These are phyloP conservation scores for Cryptus viduatorius DNA, from an alignment of 2,888 invertebrate genomes.

Conservation along the genomic window DNA sequence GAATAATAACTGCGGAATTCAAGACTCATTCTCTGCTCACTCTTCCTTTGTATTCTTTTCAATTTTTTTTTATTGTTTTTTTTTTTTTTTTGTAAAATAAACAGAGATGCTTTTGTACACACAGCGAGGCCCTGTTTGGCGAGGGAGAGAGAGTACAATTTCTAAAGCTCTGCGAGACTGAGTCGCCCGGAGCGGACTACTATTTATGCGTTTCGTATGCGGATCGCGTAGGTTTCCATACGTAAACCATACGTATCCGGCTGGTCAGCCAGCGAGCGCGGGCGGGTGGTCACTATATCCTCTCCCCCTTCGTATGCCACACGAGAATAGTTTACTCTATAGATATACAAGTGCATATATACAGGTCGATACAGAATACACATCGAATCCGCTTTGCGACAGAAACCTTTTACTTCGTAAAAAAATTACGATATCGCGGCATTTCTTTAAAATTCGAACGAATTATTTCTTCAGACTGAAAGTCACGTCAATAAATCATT, in stretches of 20 bases:
- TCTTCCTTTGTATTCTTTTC: not conserved
- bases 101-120: slow-evolving; percentile 53
- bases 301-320: slow-evolving; percentile 13
- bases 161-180: slow-evolving; percentile 51
- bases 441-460: no score
- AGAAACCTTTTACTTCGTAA: no score
- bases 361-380: not conserved
- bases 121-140: slow-evolving; percentile 33
- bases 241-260: slow-evolving; percentile 49
- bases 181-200: slow-evolving; percentile 53
- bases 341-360: slow-evolving; percentile 10
- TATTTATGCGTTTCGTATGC: slow-evolving; percentile 66
- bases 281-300: slow-evolving; percentile 57
- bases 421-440: no score
- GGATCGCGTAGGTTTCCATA: slow-evolving; percentile 62
- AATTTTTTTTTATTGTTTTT: not conserved
- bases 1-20: slow-evolving; percentile 38
- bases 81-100: slow-evolving; percentile 40
- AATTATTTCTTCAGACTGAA: no score
- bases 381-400: no score
- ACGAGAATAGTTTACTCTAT: slow-evolving; percentile 18
- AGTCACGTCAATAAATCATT: no score
- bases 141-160: slow-evolving; percentile 46
- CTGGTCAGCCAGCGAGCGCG: slow-evolving; percentile 41
- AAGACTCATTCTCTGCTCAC: slow-evolving; percentile 25